A percentile compares a stretch with the other conserved stretches of the same genome.
Conservation (phyloP, 2,888 invertebrate species). For the Euspilapteryx auroguttella region DNA sequence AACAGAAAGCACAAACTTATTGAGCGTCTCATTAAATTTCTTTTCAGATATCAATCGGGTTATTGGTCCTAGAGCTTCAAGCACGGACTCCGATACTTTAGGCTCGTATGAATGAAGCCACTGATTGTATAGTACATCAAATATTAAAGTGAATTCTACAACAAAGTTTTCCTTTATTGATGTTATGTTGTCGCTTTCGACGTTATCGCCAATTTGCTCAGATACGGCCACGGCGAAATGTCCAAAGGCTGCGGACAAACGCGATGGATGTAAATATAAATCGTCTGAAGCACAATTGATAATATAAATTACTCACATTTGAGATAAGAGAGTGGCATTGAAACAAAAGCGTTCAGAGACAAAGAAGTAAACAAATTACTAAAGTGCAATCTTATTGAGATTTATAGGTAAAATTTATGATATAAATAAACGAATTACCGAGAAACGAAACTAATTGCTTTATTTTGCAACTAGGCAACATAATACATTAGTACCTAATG, state of each 20-base stretch:
- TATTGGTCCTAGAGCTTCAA: slow-evolving; percentile 84
- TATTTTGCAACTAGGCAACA: too few species aligned
- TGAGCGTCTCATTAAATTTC: slow-evolving; percentile 75
- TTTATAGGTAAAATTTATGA: too few species aligned
- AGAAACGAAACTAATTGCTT: too few species aligned
- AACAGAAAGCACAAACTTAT: slow-evolving; percentile 80
- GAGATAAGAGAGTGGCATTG: too few species aligned
- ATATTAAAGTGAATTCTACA: slow-evolving; percentile 83
- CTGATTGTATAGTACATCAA: slow-evolving; percentile 79
- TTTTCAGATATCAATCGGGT: slow-evolving; percentile 75
- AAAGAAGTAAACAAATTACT: too few species aligned
- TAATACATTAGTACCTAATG: too few species aligned
- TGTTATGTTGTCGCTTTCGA: slow-evolving; percentile 44
- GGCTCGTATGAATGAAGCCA: slow-evolving; percentile 84
- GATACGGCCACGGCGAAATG: slow-evolving; percentile 86
- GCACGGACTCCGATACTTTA: slow-evolving; percentile 78
- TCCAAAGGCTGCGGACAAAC: slow-evolving; percentile 86
- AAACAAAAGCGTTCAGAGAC: too few species aligned
- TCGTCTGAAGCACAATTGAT: too few species aligned
- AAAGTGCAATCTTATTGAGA: too few species aligned
- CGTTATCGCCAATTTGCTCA: slow-evolving; percentile 69
- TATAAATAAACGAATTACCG: too few species aligned
- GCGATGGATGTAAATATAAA: too few species aligned
- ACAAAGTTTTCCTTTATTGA: slow-evolving; percentile 65
- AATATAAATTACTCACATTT: too few species aligned